Evolutionary conservation across 2,113 vertebrate genomes (phyloP).

Genomic region (Lipotes vexillifer): DNA sequence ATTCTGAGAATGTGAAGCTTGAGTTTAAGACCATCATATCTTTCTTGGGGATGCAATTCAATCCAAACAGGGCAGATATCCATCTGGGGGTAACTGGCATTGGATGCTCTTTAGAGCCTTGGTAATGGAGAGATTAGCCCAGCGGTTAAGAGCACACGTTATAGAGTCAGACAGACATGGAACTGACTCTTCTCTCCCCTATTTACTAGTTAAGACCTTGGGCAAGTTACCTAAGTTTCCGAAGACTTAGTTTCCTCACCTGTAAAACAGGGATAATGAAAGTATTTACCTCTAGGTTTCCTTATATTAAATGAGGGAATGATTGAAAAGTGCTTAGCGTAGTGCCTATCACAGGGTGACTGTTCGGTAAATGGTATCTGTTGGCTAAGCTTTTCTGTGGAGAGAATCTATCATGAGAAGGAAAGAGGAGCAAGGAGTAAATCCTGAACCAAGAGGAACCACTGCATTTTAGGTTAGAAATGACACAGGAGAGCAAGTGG

Average conservation of each 20-base stretch:
- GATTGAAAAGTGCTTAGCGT: neutral
- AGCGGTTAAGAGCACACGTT: neutral
- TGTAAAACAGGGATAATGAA: neutral
- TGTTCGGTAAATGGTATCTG: neutral
- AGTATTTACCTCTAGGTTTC: neutral
- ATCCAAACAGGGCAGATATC: neutral
- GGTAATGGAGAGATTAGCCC: neutral
- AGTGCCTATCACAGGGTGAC: neutral
- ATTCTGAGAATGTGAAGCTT: neutral
- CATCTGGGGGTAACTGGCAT: neutral
- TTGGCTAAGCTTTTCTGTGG: neutral
- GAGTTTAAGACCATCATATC: neutral
- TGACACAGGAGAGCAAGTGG: neutral
- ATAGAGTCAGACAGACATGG: neutral
- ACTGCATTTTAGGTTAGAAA: neutral
- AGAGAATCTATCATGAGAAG: neutral
- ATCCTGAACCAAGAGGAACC: neutral
- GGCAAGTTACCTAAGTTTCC: neutral
- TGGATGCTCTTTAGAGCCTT: neutral
- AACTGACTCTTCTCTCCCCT: neutral
- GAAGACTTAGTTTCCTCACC: neutral
- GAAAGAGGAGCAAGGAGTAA: neutral
- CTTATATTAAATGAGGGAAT: neutral
- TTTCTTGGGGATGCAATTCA: neutral
- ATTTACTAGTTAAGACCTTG: neutral